These are phyloP conservation scores for Himalopsyche phryganea DNA, from an alignment of 1,140 invertebrate genomes.

Conservation along the genomic window DNA sequence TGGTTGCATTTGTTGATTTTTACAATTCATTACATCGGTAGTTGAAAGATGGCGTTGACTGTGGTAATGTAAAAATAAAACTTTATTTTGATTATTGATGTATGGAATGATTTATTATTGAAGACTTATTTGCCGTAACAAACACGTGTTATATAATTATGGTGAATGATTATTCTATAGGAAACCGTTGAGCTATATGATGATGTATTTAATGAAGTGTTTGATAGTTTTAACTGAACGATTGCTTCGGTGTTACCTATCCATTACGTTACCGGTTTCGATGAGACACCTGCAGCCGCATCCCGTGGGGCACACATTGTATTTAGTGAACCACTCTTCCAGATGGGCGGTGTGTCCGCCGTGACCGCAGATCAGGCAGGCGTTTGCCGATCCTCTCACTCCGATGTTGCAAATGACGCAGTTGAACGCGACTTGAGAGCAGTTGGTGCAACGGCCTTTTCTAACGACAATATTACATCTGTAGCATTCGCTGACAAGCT, in stretches of 20 bases:
- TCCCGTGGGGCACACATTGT: conserved; percentile 62
- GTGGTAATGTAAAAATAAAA: too few relatives aligned
- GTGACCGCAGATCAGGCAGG: conserved; percentile 84
- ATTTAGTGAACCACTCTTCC: conserved; percentile 63
- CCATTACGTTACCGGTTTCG: conserved; percentile 52
- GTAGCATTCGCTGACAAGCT: conserved; percentile 73
- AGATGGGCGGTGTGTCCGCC: conserved; percentile 85
- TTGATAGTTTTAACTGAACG: too few relatives aligned
- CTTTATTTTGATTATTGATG: too few relatives aligned
- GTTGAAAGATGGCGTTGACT: too few relatives aligned
- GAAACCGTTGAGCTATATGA: too few relatives aligned
- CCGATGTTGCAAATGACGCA: conserved; percentile 84
- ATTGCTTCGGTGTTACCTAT: conserved; percentile 34
- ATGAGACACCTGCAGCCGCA: conserved; percentile 86
- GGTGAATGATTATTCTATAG: too few relatives aligned
- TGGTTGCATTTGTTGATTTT: too few relatives aligned
- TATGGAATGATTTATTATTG: too few relatives aligned
- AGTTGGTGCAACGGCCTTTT: conserved; percentile 62
- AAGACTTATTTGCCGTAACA: too few relatives aligned
- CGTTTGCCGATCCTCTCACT: conserved; percentile 78
- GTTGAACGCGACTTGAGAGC: conserved; percentile 67
- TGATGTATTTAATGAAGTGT: too few relatives aligned
- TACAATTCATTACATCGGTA: too few relatives aligned
- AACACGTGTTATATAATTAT: too few relatives aligned
- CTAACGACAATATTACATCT: conserved; percentile 60